phyloP scores from a whole-genome alignment of 2,797 vertebrate species.

The Erethizon dorsatum region DNA sequence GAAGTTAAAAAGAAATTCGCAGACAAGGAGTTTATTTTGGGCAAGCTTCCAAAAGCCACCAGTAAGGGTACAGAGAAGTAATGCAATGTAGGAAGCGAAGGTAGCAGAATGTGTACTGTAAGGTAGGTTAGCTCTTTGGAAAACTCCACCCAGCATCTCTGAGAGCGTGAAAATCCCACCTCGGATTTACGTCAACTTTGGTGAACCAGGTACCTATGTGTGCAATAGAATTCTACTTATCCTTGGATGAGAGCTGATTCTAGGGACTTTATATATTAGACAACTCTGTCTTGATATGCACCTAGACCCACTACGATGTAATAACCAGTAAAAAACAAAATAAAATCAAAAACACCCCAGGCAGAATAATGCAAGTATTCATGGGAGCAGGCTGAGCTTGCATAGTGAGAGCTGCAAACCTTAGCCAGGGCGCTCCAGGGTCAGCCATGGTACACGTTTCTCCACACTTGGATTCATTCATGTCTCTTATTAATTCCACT shows the following conservation, averaged over 20 bases:
- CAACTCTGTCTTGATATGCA: background rate
- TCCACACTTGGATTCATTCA: background rate
- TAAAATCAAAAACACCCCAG: no score
- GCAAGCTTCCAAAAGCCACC: background rate
- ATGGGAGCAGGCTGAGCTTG: background rate
- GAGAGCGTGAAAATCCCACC: background rate
- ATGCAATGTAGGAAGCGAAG: background rate
- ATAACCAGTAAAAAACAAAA: background rate
- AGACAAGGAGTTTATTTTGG: background rate
- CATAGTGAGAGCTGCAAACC: background rate
- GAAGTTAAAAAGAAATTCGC: background rate
- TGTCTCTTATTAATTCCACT: no score
- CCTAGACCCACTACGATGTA: background rate
- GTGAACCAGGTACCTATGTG: background rate
- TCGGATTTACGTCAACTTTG: background rate
- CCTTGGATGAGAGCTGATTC: background rate
- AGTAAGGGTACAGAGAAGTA: background rate
- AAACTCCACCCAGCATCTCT: background rate
- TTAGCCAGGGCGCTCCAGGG: fast-evolving
- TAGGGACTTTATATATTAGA: background rate
- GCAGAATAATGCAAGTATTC: background rate
- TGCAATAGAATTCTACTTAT: background rate
- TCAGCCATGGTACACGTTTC: background rate
- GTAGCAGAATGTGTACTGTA: background rate
- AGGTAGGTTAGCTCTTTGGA: background rate